phyloP scores from a whole-genome alignment of 2,797 vertebrate species.

The Acanthiza pusilla region DNA sequence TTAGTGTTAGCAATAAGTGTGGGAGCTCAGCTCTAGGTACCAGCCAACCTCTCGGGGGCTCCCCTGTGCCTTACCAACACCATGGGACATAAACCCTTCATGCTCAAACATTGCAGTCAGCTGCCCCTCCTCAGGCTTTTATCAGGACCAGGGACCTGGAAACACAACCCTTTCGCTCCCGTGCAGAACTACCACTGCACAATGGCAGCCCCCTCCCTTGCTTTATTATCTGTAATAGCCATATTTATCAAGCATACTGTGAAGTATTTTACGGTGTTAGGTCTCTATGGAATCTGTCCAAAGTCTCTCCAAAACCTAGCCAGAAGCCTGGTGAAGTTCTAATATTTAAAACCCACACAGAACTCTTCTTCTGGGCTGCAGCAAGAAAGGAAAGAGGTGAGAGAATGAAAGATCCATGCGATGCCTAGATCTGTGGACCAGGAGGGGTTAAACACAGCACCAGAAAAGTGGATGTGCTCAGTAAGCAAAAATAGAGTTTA shows the following conservation, averaged over 20 bases:
- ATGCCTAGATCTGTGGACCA: not conserved
- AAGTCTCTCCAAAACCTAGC: not conserved
- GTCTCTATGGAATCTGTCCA: not conserved
- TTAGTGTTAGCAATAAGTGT: accelerated
- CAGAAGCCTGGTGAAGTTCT: not conserved
- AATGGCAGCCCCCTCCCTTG: too few species aligned
- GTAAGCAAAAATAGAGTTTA: not conserved
- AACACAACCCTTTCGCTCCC: not conserved
- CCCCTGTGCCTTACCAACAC: accelerated
- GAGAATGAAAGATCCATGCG: not conserved
- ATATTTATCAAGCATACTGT: not conserved
- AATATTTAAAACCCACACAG: not conserved
- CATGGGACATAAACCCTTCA: not conserved
- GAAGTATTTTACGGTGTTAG: not conserved
- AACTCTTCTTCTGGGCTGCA: not conserved
- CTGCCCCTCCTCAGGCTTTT: not conserved
- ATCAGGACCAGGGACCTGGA: not conserved
- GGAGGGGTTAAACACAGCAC: not conserved
- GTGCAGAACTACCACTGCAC: not conserved
- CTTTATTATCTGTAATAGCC: not conserved
- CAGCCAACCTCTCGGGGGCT: not conserved
- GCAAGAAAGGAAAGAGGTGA: not conserved
- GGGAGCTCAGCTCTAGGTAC: not conserved
- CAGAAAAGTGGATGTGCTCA: not conserved
- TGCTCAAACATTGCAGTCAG: not conserved